A percentile compares a stretch with the other conserved stretches of the same genome.
Evolutionary conservation across 30 jellyfish, hydroid and myxozoan genomes (phyloP).

Genomic region (Nemopilema nomurai): DNA sequence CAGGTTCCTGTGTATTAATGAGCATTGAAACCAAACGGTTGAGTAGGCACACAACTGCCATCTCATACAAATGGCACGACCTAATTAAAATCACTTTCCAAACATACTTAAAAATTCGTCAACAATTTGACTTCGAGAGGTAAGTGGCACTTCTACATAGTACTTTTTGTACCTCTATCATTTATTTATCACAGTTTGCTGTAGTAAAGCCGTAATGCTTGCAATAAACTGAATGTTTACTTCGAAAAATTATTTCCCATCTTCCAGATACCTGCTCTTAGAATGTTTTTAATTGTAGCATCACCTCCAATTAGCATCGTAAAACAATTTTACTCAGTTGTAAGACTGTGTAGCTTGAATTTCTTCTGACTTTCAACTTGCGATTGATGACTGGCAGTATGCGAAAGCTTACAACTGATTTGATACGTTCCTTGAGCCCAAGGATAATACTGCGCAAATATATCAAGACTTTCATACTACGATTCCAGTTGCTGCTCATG

Average conservation of each 20-base stretch:
- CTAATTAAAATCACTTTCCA: conserved; percentile 23
- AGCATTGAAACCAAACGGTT: conserved; percentile 32
- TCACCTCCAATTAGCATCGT: not conserved
- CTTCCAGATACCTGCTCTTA: not conserved
- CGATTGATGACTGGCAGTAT: no score
- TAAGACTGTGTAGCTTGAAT: no score
- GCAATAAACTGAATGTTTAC: not conserved
- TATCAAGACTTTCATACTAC: no score
- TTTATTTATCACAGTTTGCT: not conserved
- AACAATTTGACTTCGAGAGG: not conserved
- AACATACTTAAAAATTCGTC: not conserved
- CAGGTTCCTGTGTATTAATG: not conserved
- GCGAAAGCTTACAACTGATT: no score
- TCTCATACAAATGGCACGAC: conserved; percentile 43
- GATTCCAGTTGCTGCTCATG: no score
- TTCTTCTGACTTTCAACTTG: no score
- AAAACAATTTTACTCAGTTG: no score
- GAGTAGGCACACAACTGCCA: conserved; percentile 53
- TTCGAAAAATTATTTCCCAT: not conserved
- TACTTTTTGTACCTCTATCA: not conserved
- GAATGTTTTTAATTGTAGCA: not conserved
- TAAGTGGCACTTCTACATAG: not conserved
- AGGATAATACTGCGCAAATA: no score
- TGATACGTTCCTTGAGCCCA: no score
- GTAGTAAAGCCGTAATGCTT: not conserved